phyloP scores from a whole-genome alignment of 1,140 invertebrate genomes.

The Asobara japonica region DNA sequence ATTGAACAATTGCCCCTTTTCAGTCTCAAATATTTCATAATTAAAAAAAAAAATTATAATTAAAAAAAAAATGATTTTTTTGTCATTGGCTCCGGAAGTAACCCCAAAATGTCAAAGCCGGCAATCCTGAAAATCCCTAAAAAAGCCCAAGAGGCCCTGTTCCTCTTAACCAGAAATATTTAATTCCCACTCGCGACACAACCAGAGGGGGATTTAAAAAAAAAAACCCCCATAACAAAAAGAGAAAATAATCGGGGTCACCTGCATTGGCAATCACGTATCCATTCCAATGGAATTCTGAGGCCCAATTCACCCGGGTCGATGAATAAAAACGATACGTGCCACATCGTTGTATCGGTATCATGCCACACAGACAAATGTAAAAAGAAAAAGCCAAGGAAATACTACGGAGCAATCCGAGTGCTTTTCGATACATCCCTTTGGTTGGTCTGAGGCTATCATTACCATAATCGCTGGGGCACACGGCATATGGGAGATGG shows the following conservation, averaged over 20 bases:
- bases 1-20: too few species aligned
- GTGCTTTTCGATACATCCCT: slow-evolving; percentile 55
- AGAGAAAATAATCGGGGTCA: slow-evolving; percentile 20
- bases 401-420: background rate
- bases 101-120: too few species aligned
- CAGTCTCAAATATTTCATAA: too few species aligned
- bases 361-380: slow-evolving; percentile 31
- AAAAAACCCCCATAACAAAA: background rate
- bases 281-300: background rate
- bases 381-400: background rate
- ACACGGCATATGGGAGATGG: slow-evolving; percentile 43
- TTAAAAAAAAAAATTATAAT: too few species aligned
- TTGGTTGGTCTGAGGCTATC: slow-evolving; percentile 48
- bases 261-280: background rate
- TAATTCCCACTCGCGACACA: too few species aligned
- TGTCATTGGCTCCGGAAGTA: too few species aligned
- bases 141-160: too few species aligned
- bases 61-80: too few species aligned
- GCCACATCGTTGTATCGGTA: slow-evolving; percentile 54
- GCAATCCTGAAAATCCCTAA: too few species aligned
- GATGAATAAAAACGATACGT: slow-evolving; percentile 24
- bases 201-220: background rate
- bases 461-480: slow-evolving; percentile 62
- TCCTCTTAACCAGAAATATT: too few species aligned
- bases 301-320: slow-evolving; percentile 5